These are phyloP conservation scores for Dendrocincla fuliginosa DNA, from an alignment of 2,797 vertebrate species.

Conservation along the genomic window DNA sequence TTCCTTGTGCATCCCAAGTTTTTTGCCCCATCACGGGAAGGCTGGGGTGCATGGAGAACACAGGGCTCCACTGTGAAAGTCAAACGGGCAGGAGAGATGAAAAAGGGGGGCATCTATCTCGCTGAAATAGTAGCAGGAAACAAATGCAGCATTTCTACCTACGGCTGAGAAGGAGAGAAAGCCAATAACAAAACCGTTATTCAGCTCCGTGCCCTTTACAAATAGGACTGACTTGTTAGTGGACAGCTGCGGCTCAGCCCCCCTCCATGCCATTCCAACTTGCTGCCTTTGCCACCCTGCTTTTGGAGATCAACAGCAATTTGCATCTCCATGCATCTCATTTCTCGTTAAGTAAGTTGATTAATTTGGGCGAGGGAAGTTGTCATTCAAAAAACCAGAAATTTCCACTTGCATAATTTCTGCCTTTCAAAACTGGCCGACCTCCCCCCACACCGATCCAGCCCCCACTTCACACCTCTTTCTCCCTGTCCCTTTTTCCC, in stretches of 20 bases:
- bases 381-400: constrained; percentile 29
- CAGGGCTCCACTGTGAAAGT: constrained; percentile 5
- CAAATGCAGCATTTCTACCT: constrained; percentile 62
- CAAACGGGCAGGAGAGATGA: not conserved
- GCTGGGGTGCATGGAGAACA: not conserved
- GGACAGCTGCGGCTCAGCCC: constrained; percentile 51
- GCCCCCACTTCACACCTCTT: constrained; percentile 63
- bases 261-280: constrained; percentile 54
- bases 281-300: constrained; percentile 55
- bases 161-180: constrained; percentile 34
- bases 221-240: constrained; percentile 60
- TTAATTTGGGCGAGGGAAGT: constrained; percentile 43
- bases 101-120: constrained; percentile 17
- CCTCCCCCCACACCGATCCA: not conserved
- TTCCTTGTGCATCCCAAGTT: not conserved
- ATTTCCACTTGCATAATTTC: constrained; percentile 50
- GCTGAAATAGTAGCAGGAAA: not conserved
- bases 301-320: constrained; percentile 54
- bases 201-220: constrained; percentile 55
- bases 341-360: constrained; percentile 34
- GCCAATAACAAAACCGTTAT: constrained; percentile 57
- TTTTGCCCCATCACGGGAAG: not conserved
- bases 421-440: constrained; percentile 8
- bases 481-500: constrained; percentile 14
- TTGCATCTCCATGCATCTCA: constrained; percentile 27